Percentiles rank a stretch among this genome's conserved stretches.
phyloP scores from a whole-genome alignment of 1,140 invertebrate genomes.

The Pachyrhynchus sulphureomaculatus region DNA sequence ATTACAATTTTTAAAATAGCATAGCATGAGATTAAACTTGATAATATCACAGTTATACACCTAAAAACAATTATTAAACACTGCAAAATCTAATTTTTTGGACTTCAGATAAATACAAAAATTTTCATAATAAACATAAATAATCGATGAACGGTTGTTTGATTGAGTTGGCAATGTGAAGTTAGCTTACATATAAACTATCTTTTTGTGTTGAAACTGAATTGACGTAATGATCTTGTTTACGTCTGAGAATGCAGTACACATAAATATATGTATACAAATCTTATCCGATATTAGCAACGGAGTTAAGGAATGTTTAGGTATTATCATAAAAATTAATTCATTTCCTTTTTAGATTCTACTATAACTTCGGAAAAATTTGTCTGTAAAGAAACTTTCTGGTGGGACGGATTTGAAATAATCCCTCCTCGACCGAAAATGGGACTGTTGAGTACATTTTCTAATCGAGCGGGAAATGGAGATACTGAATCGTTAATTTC shows the following conservation, averaged over 20 bases:
- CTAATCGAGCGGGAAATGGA: slow-evolving; percentile 17
- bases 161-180: neutral
- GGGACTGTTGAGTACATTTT: slow-evolving; percentile 60
- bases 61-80: too few relatives aligned
- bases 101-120: neutral
- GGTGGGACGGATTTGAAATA: slow-evolving; percentile 71
- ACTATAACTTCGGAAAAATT: slow-evolving; percentile 32
- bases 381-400: slow-evolving; percentile 58
- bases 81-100: too few relatives aligned
- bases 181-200: too few relatives aligned
- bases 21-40: neutral
- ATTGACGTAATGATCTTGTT: too few relatives aligned
- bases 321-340: too few relatives aligned
- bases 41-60: too few relatives aligned
- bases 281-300: too few relatives aligned
- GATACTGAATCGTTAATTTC: slow-evolving; percentile 17
- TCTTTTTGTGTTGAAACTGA: too few relatives aligned
- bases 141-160: slow-evolving; percentile 9
- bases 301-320: too few relatives aligned
- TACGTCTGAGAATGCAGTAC: too few relatives aligned
- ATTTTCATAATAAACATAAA: neutral
- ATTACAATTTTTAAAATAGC: neutral
- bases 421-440: slow-evolving; percentile 61
- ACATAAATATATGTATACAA: too few relatives aligned
- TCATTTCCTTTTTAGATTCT: too few relatives aligned